These are phyloP conservation scores for Drosophila bunnanda DNA, from an alignment of 2,888 invertebrate genomes.

Conservation along the genomic window DNA sequence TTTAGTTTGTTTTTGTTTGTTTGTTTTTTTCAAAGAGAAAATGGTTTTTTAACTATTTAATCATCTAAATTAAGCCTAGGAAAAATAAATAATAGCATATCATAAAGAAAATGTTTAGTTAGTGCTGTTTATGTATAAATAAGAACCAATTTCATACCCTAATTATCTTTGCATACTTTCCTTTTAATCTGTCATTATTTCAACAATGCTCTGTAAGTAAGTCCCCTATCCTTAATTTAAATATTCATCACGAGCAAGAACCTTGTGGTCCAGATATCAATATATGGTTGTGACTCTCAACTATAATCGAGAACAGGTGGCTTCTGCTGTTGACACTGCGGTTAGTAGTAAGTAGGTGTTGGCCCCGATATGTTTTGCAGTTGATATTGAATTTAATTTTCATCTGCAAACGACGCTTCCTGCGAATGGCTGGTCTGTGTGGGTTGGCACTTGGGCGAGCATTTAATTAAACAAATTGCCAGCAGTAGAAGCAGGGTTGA, in stretches of 20 bases:
- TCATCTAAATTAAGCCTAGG: background rate
- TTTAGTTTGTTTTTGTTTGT: background rate
- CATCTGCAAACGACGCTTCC: constrained; percentile 2
- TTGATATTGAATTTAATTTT: constrained; percentile 27
- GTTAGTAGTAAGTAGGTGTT: constrained; percentile 25
- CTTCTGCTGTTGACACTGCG: constrained; percentile 16
- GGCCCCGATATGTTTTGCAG: constrained; percentile 5
- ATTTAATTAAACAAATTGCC: constrained; percentile 51
- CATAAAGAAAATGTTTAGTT: too few species aligned
- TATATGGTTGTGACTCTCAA: background rate
- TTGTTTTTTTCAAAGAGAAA: too few species aligned
- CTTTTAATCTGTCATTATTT: background rate
- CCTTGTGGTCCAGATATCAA: too few species aligned
- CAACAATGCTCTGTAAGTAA: background rate
- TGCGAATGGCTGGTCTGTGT: constrained; percentile 3
- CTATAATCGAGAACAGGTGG: background rate
- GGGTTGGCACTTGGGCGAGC: constrained; percentile 18
- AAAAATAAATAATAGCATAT: too few species aligned
- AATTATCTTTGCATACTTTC: background rate
- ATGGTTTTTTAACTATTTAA: background rate
- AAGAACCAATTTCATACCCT: background rate
- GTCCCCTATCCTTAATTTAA: background rate
- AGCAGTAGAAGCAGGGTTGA: constrained; percentile 26
- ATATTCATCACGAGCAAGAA: too few species aligned
- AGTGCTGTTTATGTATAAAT: too few species aligned